Conservation (phyloP, 1,140 invertebrate species). For the Catajapyx aquilonaris region DNA sequence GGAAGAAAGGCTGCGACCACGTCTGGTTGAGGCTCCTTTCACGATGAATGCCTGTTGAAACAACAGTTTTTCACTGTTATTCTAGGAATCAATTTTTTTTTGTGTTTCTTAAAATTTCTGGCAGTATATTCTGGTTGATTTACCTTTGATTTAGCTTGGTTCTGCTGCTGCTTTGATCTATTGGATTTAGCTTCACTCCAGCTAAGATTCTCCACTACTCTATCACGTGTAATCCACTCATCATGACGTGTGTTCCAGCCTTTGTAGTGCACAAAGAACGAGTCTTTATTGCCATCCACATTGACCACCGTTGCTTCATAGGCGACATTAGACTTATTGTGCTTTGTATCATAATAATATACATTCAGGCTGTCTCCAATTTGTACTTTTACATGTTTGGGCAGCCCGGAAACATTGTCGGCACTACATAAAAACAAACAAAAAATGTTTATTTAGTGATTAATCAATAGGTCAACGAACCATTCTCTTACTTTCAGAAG, state of each 20-base stretch:
- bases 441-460: no score
- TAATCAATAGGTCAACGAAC: no score
- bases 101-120: no score
- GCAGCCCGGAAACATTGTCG: slow-evolving; percentile 14
- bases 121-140: no score
- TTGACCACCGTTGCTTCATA: slow-evolving; percentile 88
- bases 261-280: slow-evolving; percentile 86
- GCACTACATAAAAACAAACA: no score
- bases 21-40: no score
- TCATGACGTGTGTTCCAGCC: slow-evolving; percentile 95
- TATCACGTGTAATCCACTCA: slow-evolving; percentile 75
- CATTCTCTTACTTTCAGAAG: no score
- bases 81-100: no score
- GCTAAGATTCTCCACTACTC: slow-evolving; percentile 71
- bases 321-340: slow-evolving; percentile 64
- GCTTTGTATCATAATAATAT: slow-evolving; percentile 71
- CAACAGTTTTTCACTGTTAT: no score
- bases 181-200: slow-evolving; percentile 22
- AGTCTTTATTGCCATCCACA: slow-evolving; percentile 35
- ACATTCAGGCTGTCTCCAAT: slow-evolving; percentile 76
- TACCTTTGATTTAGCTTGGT: no score
- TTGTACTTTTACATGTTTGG: slow-evolving; percentile 28
- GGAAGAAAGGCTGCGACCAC: no score
- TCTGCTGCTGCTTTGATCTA: not conserved
- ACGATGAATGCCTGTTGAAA: no score